These are phyloP conservation scores for Brachionus rubens DNA, from an alignment of 1,140 invertebrate genomes.

Conservation along the genomic window DNA sequence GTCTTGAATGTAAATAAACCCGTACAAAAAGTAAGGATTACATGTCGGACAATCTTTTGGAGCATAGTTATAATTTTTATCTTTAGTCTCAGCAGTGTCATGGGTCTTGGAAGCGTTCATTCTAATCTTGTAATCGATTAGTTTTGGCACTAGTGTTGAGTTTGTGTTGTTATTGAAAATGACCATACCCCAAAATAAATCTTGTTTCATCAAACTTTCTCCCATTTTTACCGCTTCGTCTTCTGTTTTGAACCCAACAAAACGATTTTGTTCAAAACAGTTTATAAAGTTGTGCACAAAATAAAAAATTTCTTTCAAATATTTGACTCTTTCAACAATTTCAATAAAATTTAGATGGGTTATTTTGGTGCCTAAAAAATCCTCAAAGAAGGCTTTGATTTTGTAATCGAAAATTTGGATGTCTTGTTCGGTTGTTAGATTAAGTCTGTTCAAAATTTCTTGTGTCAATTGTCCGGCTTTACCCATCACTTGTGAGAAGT, in stretches of 20 bases:
- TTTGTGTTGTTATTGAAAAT: background rate
- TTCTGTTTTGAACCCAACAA: slow-evolving; percentile 4
- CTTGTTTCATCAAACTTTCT: slow-evolving; percentile 6
- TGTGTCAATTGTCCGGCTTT: background rate
- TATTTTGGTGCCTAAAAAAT: background rate
- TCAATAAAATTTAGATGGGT: background rate
- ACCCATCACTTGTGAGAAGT: background rate
- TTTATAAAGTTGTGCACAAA: background rate
- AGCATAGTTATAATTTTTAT: slow-evolving; percentile 13
- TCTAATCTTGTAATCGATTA: slow-evolving; percentile 22
- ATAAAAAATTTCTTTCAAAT: slow-evolving; percentile 11
- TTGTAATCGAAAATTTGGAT: background rate
- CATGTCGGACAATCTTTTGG: slow-evolving; percentile 18
- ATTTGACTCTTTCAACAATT: background rate
- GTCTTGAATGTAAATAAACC: slow-evolving; percentile 69
- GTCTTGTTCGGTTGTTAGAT: background rate
- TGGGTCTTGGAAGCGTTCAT: slow-evolving; percentile 32
- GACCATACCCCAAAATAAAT: slow-evolving; percentile 17
- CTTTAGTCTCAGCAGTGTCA: background rate
- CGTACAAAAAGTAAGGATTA: slow-evolving; percentile 53
- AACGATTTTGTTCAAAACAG: slow-evolving; percentile 22
- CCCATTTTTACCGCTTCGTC: background rate
- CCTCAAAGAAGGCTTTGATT: background rate
- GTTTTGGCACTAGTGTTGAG: background rate
- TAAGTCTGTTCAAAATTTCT: background rate